A percentile compares a stretch with the other conserved stretches of the same genome.
Conservation (phyloP, 2,113 vertebrate species). For the Hymenochirus boettgeri region DNA sequence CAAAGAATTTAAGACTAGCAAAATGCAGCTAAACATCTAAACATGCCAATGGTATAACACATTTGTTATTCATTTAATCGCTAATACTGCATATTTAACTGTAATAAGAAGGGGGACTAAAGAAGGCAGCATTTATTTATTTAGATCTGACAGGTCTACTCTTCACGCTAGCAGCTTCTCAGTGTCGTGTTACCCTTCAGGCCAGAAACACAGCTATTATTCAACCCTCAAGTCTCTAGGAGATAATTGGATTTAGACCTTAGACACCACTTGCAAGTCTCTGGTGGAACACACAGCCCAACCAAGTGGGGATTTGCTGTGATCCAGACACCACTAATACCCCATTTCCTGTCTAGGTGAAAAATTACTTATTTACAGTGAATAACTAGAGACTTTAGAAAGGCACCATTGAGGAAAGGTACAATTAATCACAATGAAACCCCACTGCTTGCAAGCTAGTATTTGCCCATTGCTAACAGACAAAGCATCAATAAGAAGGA, state of each 20-base stretch:
- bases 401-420: not conserved
- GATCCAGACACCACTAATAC: not conserved
- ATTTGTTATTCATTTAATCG: slow-evolving; percentile 30
- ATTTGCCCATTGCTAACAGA: not conserved
- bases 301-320: not conserved
- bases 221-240: slow-evolving; percentile 18
- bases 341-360: slow-evolving; percentile 2
- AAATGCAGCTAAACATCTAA: too few species aligned
- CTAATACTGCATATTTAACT: slow-evolving; percentile 47
- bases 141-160: slow-evolving; percentile 44
- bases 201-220: not conserved
- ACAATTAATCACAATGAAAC: slow-evolving; percentile 21
- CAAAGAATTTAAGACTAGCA: too few species aligned
- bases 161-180: slow-evolving; percentile 35
- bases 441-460: not conserved
- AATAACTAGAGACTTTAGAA: slow-evolving; percentile 11
- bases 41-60: too few species aligned
- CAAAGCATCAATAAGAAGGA: not conserved
- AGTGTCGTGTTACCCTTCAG: not conserved
- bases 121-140: slow-evolving; percentile 43
- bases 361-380: slow-evolving; percentile 19
- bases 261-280: not conserved
- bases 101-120: slow-evolving; percentile 44
- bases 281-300: accelerated
- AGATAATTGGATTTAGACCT: slow-evolving; percentile 8